These are phyloP conservation scores for Bucco capensis DNA, from an alignment of 2,113 vertebrate genomes.

Conservation along the genomic window DNA sequence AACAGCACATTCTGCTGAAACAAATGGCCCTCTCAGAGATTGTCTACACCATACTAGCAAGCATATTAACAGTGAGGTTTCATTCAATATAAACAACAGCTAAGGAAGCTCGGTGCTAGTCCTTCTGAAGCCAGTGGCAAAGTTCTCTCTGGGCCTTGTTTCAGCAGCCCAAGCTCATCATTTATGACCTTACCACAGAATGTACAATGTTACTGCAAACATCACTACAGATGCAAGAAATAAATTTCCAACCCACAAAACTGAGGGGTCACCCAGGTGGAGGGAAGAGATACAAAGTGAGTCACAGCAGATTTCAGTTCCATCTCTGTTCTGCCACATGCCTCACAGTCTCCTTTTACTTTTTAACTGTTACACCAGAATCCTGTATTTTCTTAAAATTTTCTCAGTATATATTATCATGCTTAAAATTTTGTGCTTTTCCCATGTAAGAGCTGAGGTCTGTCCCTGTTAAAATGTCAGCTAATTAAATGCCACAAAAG, in stretches of 20 bases:
- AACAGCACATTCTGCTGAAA: slow-evolving; percentile 17
- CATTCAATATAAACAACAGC: neutral
- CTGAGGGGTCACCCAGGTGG: neutral
- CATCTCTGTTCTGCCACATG: neutral
- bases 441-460: neutral
- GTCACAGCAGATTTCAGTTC: neutral
- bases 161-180: neutral
- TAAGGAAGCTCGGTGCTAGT: neutral
- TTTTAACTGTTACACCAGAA: neutral
- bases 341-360: neutral
- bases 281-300: neutral
- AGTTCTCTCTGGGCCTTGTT: neutral
- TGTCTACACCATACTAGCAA: slow-evolving; percentile 8
- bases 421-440: neutral
- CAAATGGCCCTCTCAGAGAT: slow-evolving; percentile 7
- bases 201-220: neutral
- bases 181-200: neutral
- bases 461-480: neutral
- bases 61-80: neutral
- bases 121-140: neutral
- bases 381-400: neutral
- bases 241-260: neutral
- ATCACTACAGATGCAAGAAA: neutral
- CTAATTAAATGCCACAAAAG: neutral
- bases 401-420: neutral